These are phyloP conservation scores for Prionailurus viverrinus DNA, from an alignment of 2,113 vertebrate species.

Conservation along the genomic window DNA sequence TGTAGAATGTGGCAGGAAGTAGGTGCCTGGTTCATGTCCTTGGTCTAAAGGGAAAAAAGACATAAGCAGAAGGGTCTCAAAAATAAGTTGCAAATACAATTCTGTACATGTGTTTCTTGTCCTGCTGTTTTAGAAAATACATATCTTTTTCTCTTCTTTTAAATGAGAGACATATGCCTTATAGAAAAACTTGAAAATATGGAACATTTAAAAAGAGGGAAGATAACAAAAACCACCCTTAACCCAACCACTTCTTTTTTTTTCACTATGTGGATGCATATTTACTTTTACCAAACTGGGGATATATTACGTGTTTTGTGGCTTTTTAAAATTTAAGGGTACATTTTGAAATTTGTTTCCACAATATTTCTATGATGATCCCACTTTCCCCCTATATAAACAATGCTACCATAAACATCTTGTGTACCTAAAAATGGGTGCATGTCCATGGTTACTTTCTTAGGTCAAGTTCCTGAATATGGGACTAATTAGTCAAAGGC, in stretches of 20 bases:
- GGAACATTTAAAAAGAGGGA: conserved; percentile 12
- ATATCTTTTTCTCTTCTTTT: background rate
- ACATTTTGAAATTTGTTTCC: background rate
- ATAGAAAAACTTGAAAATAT: conserved; percentile 37
- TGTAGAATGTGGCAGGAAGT: background rate
- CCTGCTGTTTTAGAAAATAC: background rate
- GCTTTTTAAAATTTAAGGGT: background rate
- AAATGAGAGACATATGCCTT: background rate
- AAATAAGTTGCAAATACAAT: background rate
- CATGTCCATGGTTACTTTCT: background rate
- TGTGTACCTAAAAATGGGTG: background rate
- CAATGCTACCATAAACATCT: background rate
- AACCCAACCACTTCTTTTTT: background rate
- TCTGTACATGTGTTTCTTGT: background rate
- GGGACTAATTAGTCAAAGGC: background rate
- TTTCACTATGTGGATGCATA: background rate
- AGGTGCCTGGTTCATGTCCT: background rate
- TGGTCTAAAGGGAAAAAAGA: background rate
- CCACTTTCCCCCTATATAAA: background rate
- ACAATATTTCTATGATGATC: background rate
- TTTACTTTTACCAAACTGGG: background rate
- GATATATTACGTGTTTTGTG: background rate
- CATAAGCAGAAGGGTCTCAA: background rate
- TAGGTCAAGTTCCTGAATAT: background rate
- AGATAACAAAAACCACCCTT: background rate